Evolutionary conservation across 1,140 invertebrate species (phyloP), one percentile per base, ranked within the genome.

Genomic region (Tigriopus japonicus): DNA sequence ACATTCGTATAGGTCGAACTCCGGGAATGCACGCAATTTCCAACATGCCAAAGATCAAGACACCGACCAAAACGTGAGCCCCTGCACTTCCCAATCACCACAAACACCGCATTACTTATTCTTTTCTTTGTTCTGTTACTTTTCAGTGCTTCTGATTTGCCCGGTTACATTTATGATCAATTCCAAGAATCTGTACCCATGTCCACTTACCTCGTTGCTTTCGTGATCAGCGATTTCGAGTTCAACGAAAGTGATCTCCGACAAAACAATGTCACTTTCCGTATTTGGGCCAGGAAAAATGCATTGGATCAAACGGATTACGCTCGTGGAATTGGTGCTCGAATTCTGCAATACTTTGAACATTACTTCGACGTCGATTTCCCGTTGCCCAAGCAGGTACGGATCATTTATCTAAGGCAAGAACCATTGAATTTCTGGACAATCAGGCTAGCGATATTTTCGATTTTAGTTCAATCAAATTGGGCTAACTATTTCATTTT

Each of bases 121-220:
- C n/a, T 3, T 24, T 23, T 19, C 15, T n/a, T n/a, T 24, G 53
- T 24, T 55, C n/a, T n/a, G n/a, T 6, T 24, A 23, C 15, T 19
- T 15, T 15, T 23, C 24, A 55, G 21, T 9, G 3, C 28, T 24
- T 24, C 24, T 10, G 21, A 55, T 55, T 55, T 60, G 6, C 17
- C 49, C 7, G 74, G 74, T 53, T 66, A 75, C 14, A 73, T 73
- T 0, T 70, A 75, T 76, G 80, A 81, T 0, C 76, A 71, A n/a
- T 96, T 93, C 72, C 71, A 80, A 53, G 80, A 81, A 67, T 87
- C 85, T 59, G 81, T 86, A 0, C 81, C 81, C 14, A 95, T 95
- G 90, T 90, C 89, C 1, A 92, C 89, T 0, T 96, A 95, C 68
- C 71, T 94, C 2, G 80, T 83, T 0, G 89, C 86, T 67, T 90